A percentile compares a stretch with the other conserved stretches of the same genome.
These are phyloP conservation scores for Naja naja DNA, from an alignment of 2,113 vertebrate genomes.

Conservation along the genomic window DNA sequence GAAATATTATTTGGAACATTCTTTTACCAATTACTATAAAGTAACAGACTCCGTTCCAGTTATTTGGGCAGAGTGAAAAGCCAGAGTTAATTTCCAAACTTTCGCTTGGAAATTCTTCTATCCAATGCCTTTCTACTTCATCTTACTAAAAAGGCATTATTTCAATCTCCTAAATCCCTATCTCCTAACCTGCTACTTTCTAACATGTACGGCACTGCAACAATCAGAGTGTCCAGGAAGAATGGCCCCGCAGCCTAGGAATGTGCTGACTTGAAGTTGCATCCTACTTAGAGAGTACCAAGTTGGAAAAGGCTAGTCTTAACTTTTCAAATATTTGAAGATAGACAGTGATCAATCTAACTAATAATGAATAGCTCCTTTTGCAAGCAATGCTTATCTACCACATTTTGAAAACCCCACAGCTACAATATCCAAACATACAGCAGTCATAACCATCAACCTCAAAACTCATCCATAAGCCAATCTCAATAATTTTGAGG, in stretches of 20 bases:
- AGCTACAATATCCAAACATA: background rate
- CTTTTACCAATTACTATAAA: background rate
- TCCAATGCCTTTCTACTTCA: background rate
- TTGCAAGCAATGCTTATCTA: background rate
- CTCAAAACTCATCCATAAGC: background rate
- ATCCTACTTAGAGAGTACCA: background rate
- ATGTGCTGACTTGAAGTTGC: background rate
- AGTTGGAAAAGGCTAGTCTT: background rate
- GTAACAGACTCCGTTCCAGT: background rate
- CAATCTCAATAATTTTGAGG: background rate
- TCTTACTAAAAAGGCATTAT: background rate
- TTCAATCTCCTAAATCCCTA: background rate
- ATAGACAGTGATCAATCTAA: background rate
- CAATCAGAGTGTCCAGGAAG: background rate
- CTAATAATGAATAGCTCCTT: background rate
- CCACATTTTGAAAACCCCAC: background rate
- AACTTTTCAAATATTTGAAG: background rate
- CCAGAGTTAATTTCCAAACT: background rate
- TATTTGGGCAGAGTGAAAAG: background rate
- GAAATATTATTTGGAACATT: background rate
- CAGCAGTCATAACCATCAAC: background rate
- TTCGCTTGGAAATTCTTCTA: background rate
- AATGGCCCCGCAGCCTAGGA: background rate
- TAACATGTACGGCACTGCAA: background rate
- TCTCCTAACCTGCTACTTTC: background rate